Evolutionary conservation across 2,888 invertebrate species (phyloP).

Genomic region (Eilema depressum): DNA sequence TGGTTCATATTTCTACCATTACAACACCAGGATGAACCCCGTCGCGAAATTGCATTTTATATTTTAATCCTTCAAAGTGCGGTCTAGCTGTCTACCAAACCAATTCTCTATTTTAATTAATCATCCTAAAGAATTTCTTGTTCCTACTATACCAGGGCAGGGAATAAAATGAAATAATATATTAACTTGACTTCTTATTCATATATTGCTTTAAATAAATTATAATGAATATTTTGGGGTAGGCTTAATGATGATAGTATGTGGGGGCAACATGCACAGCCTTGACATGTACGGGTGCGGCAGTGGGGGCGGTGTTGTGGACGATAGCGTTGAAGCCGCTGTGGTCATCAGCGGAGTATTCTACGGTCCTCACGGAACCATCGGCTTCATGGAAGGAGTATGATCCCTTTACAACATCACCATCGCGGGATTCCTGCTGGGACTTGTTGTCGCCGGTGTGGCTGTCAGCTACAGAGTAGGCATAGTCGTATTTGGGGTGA

Average conservation of each 20-base stretch:
- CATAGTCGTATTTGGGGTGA: conserved; percentile 83
- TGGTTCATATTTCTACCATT: background rate
- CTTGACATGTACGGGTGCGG: conserved; percentile 57
- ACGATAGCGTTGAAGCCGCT: conserved; percentile 81
- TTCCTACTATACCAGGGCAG: background rate
- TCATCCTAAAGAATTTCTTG: too few relatives aligned
- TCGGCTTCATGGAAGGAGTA: conserved; percentile 86
- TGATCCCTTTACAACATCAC: conserved; percentile 85
- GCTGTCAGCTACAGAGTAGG: conserved; percentile 85
- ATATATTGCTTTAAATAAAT: conserved; percentile 65
- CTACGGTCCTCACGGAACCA: conserved; percentile 85
- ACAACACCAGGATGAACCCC: background rate
- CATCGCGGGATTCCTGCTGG: conserved; percentile 84
- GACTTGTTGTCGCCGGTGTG: conserved; percentile 87
- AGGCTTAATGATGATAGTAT: conserved; percentile 31
- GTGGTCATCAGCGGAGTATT: conserved; percentile 85
- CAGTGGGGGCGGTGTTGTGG: conserved; percentile 69
- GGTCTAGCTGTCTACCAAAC: background rate
- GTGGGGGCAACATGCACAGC: conserved; percentile 34
- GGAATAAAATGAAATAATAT: conserved; percentile 19
- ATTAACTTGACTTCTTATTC: conserved; percentile 42
- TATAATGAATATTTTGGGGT: conserved; percentile 70
- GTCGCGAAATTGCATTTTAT: too few relatives aligned
- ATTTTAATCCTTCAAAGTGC: background rate
- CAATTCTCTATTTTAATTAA: too few relatives aligned